phyloP scores from a whole-genome alignment of 2,888 invertebrate species.

The Nasonovia ribisnigri region DNA sequence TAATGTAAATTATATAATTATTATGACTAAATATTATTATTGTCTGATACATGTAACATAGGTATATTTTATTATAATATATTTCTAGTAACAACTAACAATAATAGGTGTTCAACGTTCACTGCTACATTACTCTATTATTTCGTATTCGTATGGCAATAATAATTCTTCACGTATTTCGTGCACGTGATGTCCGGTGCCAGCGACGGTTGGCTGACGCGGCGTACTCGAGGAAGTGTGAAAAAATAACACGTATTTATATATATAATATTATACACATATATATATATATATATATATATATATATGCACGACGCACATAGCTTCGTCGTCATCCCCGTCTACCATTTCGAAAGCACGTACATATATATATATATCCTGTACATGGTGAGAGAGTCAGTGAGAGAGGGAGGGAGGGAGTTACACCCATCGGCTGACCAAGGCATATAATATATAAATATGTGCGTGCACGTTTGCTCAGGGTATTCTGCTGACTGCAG shows the following conservation, averaged over 20 bases:
- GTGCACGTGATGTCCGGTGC: constrained; percentile 41
- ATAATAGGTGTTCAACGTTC: no score
- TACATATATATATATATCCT: neutral
- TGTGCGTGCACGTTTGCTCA: neutral
- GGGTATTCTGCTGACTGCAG: neutral
- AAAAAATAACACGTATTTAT: neutral
- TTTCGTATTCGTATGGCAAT: neutral
- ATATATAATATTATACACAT: no score
- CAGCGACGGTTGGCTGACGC: neutral
- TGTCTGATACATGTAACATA: no score
- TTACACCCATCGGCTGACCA: neutral
- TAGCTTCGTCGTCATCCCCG: neutral
- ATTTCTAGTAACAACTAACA: no score
- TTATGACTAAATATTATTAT: no score
- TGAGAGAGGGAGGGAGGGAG: neutral
- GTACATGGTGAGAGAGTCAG: neutral
- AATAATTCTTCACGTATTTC: constrained; percentile 23
- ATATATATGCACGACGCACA: neutral
- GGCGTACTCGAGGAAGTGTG: neutral
- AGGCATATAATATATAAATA: neutral
- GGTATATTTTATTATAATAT: no score
- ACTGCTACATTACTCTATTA: no score
- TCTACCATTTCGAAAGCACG: neutral
- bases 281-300: neutral
- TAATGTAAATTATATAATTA: no score